Conservation (phyloP, 2,888 invertebrate genomes). For the Chrysolina oricalcia region DNA sequence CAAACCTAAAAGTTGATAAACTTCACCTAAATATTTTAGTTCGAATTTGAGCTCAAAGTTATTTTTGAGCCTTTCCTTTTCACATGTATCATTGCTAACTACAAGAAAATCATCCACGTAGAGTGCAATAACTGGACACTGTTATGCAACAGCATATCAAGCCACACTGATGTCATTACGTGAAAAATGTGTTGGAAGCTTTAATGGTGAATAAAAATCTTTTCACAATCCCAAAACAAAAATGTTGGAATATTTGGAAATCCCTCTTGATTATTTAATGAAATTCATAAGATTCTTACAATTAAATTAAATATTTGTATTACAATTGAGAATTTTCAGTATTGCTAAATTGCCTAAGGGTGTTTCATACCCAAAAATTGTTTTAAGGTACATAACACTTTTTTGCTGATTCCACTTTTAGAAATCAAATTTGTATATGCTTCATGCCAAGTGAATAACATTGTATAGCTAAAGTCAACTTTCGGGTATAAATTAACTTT, state of each 20-base stretch:
- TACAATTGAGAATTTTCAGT: not conserved
- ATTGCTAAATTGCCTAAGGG: not conserved
- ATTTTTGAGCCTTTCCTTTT: not conserved
- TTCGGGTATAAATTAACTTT: not conserved
- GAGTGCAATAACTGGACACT: constrained; percentile 25
- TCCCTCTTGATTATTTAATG: not conserved
- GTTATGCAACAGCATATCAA: constrained; percentile 6
- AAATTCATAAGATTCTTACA: not conserved
- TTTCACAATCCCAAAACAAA: not conserved
- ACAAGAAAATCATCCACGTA: constrained; percentile 35
- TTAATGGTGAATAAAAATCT: not conserved
- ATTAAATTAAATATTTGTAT: not conserved
- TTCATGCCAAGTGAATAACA: not conserved
- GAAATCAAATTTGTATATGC: not conserved
- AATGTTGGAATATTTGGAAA: not conserved
- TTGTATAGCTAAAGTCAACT: not conserved
- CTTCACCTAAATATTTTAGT: constrained; percentile 27
- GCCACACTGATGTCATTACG: not conserved
- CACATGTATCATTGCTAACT: not conserved
- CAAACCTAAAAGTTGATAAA: constrained; percentile 15
- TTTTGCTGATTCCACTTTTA: not conserved
- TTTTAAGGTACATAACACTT: not conserved
- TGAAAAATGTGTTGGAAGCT: not conserved
- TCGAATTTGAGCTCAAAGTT: constrained; percentile 3
- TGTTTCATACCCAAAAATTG: not conserved